Evolutionary conservation across 2,113 vertebrate species (phyloP).

Genomic region (Nannobrachium achirus): DNA sequence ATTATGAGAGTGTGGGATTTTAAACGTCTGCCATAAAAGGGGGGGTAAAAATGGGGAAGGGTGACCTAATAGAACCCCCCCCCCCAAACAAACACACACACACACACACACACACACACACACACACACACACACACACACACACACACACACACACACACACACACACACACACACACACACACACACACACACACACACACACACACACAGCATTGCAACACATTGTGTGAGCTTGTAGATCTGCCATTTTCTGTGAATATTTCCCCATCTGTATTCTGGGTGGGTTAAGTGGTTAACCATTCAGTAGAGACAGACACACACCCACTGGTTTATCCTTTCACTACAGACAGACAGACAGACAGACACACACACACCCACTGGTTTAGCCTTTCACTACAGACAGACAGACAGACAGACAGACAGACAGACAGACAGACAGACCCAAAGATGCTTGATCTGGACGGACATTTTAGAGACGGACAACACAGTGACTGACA

Average conservation of each 20-base stretch:
- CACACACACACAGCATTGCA: not conserved
- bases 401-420: not conserved
- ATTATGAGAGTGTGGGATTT: slow-evolving; percentile 53
- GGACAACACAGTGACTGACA: no score
- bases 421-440: not conserved
- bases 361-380: not conserved
- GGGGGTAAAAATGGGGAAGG: slow-evolving; percentile 23
- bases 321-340: no score
- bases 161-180: not conserved
- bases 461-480: no score
- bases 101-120: slow-evolving; percentile 15
- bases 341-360: not conserved
- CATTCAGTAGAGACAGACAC: slow-evolving; percentile 11
- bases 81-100: slow-evolving; percentile 47
- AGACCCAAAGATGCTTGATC: no score
- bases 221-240: no score
- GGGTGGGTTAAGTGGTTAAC: no score
- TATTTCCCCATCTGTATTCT: no score
- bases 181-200: not conserved
- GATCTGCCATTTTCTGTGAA: no score
- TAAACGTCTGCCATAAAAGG: slow-evolving; percentile 36
- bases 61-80: slow-evolving; percentile 27
- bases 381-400: not conserved
- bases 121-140: not conserved
- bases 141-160: slow-evolving; percentile 11